Evolutionary conservation across 2,888 invertebrate genomes (phyloP).

Genomic region (Dusona sp.): DNA sequence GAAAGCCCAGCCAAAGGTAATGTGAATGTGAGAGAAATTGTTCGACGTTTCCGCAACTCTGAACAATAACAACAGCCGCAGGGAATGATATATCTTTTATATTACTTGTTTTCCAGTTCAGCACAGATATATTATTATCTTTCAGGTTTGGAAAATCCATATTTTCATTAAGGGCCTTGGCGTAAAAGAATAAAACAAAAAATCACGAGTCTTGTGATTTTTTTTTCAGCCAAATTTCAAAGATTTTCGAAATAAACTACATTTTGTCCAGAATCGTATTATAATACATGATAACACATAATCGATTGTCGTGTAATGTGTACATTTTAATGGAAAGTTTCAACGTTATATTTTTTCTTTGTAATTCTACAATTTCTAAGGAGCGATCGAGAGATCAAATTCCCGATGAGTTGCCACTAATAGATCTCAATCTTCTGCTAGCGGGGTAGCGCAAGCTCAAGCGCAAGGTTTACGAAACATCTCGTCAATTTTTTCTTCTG

Average conservation of each 20-base stretch:
- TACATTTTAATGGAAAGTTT: no score
- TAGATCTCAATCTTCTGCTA: no score
- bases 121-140: neutral
- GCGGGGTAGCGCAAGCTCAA: no score
- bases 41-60: slow-evolving; percentile 16
- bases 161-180: neutral
- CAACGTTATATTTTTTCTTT: neutral
- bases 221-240: neutral
- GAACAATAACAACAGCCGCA: slow-evolving; percentile 1
- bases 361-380: neutral
- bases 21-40: slow-evolving; percentile 2
- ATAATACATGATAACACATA: no score
- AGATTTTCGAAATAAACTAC: neutral
- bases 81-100: neutral
- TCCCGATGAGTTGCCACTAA: neutral
- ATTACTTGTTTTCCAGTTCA: neutral
- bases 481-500: no score
- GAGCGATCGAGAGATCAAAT: neutral
- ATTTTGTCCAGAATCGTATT: no score
- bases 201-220: neutral
- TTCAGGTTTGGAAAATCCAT: neutral
- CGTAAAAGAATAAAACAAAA: neutral
- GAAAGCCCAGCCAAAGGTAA: neutral
- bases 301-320: no score
- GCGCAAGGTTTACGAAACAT: no score